Percentiles rank a stretch among this genome's conserved stretches.
Evolutionary conservation across 2,113 vertebrate genomes (phyloP).

Genomic region (Motacilla tschutschensis): DNA sequence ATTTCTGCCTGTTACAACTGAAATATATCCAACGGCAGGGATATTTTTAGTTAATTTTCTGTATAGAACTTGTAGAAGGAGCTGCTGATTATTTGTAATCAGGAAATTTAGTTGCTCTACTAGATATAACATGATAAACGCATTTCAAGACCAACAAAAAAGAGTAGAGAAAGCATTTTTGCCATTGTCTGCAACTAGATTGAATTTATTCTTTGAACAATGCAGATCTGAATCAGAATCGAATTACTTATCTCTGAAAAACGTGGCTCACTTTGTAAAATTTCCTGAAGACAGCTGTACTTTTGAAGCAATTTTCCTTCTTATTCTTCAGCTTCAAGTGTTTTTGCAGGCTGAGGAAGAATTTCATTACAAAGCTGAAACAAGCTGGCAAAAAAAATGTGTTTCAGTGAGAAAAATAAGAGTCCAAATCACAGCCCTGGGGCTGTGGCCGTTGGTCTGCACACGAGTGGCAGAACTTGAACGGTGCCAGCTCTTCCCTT

Average conservation of each 20-base stretch:
- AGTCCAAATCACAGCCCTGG: background rate
- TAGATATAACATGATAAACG: background rate
- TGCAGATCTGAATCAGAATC: conserved; percentile 30
- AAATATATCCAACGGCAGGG: background rate
- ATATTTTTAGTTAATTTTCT: conserved; percentile 10
- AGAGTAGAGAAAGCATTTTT: background rate
- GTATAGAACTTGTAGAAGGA: background rate
- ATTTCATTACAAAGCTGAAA: conserved; percentile 27
- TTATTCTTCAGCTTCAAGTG: background rate
- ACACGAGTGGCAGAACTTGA: background rate
- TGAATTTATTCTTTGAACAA: conserved; percentile 29
- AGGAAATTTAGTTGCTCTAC: background rate
- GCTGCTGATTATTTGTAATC: background rate
- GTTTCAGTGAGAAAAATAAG: background rate
- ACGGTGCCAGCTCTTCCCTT: background rate
- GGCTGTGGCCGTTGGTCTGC: background rate
- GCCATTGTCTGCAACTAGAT: background rate
- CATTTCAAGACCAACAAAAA: background rate
- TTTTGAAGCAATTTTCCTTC: conserved; percentile 21
- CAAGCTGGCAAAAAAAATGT: background rate
- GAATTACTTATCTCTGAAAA: conserved; percentile 24
- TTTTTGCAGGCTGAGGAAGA: conserved; percentile 7
- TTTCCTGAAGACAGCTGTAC: conserved; percentile 1
- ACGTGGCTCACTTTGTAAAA: background rate
- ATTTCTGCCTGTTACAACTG: background rate